Base-by-base conservation (phyloP, 2,888 invertebrate genomes). In the Entomobrya multifasciata region DNA sequence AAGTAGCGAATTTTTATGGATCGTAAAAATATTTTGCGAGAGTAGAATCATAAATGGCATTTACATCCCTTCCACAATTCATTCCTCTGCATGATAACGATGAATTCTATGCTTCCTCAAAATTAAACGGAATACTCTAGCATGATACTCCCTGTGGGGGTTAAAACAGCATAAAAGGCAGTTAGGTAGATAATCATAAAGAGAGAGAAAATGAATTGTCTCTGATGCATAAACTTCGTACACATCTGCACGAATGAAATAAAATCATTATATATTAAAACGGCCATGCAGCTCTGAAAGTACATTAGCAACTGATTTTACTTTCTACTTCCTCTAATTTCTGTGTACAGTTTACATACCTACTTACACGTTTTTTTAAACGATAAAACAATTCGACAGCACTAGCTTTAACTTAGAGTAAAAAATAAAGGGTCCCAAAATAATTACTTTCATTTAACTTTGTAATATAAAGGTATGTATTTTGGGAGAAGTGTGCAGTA, bases 1-100 rank as follows among this genome's bases (percentile, higher is more conserved):
- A 87, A 84, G 65, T 84, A 85, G 88, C 87, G 87, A 88, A 87
- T 87, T 86, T 89, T 90, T 89, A 90, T 89, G 89, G 88, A 62
- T 89, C 90, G 84, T 90, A 90, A 90, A 90, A 89, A 76, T 52
- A 65, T 83, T n/a, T 83, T 83, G 83, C 83, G 76, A 74, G 74
- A 83, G 57, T 49, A 22, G 70, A 76, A 83, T 83, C 76, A 83
- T 83, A 83, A 83, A 86, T 76, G 81, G 60, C 62, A 79, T 74
- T 86, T 74, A 82, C 83, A 72, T 70, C 70, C 76, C 74, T 80
- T 65, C 81, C 49, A 47, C 77, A 44, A 70, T 76, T 65, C 77
- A 70, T 70, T 55, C 15, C 60, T 49, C 36, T 44, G 76, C 77
- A 25, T 8, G 44, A 22, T 20, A 20, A 65, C 65, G 41, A 65